A percentile compares a stretch with the other conserved stretches of the same genome.
Conservation (phyloP, 2,888 invertebrate genomes). For the Scelioninae gen. 2 region DNA sequence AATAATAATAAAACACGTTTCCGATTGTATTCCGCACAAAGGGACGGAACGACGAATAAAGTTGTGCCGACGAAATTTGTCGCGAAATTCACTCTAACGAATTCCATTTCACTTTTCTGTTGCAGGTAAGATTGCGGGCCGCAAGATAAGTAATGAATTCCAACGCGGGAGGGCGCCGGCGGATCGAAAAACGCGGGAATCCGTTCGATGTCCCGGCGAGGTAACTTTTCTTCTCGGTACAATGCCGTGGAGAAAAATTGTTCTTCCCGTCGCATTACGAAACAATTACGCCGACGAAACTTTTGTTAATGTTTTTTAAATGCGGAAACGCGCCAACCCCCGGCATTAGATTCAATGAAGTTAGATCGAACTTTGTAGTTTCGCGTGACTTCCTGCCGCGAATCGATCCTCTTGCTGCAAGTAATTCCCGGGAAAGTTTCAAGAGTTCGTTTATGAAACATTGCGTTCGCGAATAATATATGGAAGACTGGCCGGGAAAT, state of each 20-base stretch:
- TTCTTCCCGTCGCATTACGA: slow-evolving; percentile 28
- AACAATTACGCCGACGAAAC: slow-evolving; percentile 42
- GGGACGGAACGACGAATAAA: too few relatives aligned
- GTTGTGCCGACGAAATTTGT: too few relatives aligned
- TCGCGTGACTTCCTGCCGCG: slow-evolving; percentile 58
- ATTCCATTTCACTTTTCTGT: too few relatives aligned
- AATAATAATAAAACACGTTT: too few relatives aligned
- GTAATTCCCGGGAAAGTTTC: slow-evolving; percentile 59
- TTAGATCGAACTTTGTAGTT: slow-evolving; percentile 67
- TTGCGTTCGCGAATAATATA: slow-evolving; percentile 50
- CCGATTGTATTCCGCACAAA: too few relatives aligned
- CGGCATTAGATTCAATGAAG: slow-evolving; percentile 65
- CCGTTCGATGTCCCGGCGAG: slow-evolving; percentile 33
- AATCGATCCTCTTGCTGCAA: slow-evolving; percentile 58
- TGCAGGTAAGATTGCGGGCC: slow-evolving; percentile 7
- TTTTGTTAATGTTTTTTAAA: slow-evolving; percentile 44
- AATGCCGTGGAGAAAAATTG: slow-evolving; percentile 36
- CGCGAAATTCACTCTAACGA: too few relatives aligned
- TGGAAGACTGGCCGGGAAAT: slow-evolving; percentile 44
- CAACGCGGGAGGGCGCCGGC: slow-evolving; percentile 4
- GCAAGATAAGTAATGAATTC: slow-evolving; percentile 27
- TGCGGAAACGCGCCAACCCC: slow-evolving; percentile 53
- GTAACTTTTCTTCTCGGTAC: slow-evolving; percentile 30
- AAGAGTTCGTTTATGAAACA: slow-evolving; percentile 59
- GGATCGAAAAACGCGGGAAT: slow-evolving; percentile 16